Conservation (phyloP, 1,140 invertebrate species). For the Pissodes strobi region DNA sequence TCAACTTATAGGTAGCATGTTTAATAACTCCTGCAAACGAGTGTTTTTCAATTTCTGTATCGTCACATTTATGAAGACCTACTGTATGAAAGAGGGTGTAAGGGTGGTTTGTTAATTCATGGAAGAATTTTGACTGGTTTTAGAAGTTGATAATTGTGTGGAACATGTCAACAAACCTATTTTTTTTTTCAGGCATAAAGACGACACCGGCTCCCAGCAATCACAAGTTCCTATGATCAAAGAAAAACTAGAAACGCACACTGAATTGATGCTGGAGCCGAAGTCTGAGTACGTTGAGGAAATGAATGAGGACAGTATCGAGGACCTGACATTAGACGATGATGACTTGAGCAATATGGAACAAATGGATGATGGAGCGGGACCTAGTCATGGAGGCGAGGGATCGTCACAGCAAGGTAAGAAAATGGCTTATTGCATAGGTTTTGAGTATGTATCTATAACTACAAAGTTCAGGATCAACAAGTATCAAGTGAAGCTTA, state of each 20-base stretch:
- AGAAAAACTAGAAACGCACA: conserved; percentile 57
- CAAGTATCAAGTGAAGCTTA: too few relatives aligned
- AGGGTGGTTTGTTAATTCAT: too few relatives aligned
- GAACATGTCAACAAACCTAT: not conserved
- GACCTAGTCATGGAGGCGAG: conserved; percentile 64
- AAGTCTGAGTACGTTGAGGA: conserved; percentile 78
- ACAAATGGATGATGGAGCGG: conserved; percentile 64
- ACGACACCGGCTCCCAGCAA: conserved; percentile 26
- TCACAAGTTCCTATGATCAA: conserved; percentile 56
- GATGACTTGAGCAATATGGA: conserved; percentile 71
- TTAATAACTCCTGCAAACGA: too few relatives aligned
- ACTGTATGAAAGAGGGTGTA: too few relatives aligned
- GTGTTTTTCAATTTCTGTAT: too few relatives aligned
- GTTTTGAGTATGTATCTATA: conserved; percentile 18
- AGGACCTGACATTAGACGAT: conserved; percentile 81
- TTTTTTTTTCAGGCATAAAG: conserved; percentile 20
- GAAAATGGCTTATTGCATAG: too few relatives aligned
- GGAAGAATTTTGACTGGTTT: too few relatives aligned
- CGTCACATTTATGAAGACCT: too few relatives aligned
- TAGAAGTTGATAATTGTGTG: too few relatives aligned
- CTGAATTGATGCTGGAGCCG: conserved; percentile 69
- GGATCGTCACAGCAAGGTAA: conserved; percentile 62
- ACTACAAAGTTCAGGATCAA: too few relatives aligned
- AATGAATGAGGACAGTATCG: conserved; percentile 73
- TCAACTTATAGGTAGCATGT: too few relatives aligned